Percentiles rank a stretch among this genome's conserved stretches.
Conservation (phyloP, 1,140 invertebrate genomes). For the Caenorhabditis latens region DNA sequence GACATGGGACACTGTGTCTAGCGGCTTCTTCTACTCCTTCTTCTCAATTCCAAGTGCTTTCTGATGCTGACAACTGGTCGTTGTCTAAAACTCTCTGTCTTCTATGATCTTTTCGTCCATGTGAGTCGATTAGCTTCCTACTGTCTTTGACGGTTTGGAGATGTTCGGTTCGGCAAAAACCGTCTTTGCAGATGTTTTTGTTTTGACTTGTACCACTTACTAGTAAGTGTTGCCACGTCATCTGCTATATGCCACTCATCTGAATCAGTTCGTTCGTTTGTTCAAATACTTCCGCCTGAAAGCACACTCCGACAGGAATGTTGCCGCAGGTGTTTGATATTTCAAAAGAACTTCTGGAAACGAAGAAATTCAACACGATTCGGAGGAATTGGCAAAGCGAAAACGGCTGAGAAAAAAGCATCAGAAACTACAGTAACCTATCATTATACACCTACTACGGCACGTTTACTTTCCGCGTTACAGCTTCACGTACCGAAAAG, state of each 20-base stretch:
- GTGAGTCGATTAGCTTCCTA: conserved; percentile 42
- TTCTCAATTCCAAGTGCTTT: conserved; percentile 34
- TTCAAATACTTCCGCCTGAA: conserved; percentile 7
- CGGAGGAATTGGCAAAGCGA: background rate
- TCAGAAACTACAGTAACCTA: conserved; percentile 38
- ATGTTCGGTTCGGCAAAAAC: conserved; percentile 37
- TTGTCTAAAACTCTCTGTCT: conserved; percentile 29
- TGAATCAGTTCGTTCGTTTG: too few relatives aligned
- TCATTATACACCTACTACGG: conserved; percentile 54
- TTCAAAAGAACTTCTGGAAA: background rate
- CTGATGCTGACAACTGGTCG: conserved; percentile 50
- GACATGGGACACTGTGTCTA: background rate
- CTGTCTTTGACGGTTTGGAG: background rate
- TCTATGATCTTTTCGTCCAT: background rate
- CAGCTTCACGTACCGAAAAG: conserved; percentile 26
- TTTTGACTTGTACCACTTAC: background rate
- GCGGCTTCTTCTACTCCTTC: background rate
- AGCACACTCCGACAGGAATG: background rate
- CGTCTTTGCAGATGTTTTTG: conserved; percentile 25
- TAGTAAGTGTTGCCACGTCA: background rate
- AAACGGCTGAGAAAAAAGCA: conserved; percentile 1
- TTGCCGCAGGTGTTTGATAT: background rate
- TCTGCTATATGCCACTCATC: too few relatives aligned
- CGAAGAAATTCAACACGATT: conserved; percentile 1
- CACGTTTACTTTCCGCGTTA: conserved; percentile 54